These are phyloP conservation scores for Antigone vipio DNA, from an alignment of 2,113 vertebrate species.

Conservation along the genomic window DNA sequence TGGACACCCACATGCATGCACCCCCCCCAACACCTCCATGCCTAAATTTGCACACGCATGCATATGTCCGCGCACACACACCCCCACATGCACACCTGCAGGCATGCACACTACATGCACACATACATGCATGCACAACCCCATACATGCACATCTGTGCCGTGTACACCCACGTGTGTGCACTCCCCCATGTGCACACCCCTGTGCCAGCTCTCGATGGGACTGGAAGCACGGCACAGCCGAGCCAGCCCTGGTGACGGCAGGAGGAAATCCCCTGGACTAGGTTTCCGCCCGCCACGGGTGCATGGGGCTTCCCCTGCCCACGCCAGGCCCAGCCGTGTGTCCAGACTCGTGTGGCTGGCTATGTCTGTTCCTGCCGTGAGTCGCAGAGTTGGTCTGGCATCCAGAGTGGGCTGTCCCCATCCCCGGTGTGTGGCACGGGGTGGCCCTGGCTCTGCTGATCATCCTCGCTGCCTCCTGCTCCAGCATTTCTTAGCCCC, in stretches of 20 bases:
- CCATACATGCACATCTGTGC: too few species aligned
- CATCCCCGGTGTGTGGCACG: too few species aligned
- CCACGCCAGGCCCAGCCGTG: rapidly evolving
- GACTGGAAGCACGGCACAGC: not conserved
- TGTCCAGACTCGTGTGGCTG: rapidly evolving
- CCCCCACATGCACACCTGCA: not conserved
- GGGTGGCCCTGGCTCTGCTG: not conserved
- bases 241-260: rapidly evolving
- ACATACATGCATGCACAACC: too few species aligned
- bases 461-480: not conserved
- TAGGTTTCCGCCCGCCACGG: rapidly evolving
- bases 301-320: not conserved
- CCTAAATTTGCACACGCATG: not conserved
- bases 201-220: rapidly evolving
- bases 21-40: not conserved
- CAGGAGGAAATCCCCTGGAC: not conserved
- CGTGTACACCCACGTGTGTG: too few species aligned
- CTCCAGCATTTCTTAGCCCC: not conserved
- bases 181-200: not conserved
- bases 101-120: not conserved
- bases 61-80: not conserved
- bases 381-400: not conserved
- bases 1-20: rapidly evolving
- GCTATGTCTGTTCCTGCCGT: not conserved
- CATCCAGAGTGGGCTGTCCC: not conserved